A percentile compares a stretch with the other conserved stretches of the same genome.
Evolutionary conservation across 2,888 invertebrate species (phyloP).

Genomic region (Escarpia spicata): DNA sequence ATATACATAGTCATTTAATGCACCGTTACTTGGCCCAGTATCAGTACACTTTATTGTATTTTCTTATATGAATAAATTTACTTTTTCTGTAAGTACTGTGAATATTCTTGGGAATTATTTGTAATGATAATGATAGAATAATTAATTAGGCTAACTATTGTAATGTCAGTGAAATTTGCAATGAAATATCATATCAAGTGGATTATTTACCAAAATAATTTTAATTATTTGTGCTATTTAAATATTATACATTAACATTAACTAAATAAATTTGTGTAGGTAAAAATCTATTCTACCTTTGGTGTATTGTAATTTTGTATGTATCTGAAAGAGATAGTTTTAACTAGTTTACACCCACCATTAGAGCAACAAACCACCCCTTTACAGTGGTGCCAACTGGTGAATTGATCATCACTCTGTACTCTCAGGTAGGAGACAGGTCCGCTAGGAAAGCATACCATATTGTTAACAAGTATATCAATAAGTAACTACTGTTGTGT

Average conservation of each 20-base stretch:
- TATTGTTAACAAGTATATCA: too few species aligned
- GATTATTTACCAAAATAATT: not conserved
- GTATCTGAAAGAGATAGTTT: conserved; percentile 1
- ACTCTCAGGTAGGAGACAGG: too few species aligned
- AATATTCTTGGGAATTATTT: not conserved
- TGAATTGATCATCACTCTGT: too few species aligned
- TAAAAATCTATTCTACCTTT: not conserved
- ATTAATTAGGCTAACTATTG: not conserved
- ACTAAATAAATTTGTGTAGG: not conserved
- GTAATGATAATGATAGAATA: conserved; percentile 14
- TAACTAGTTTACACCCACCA: not conserved
- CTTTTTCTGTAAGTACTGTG: too few species aligned
- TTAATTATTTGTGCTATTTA: not conserved
- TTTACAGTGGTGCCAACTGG: too few species aligned
- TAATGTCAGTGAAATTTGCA: not conserved
- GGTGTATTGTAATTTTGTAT: not conserved
- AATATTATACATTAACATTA: not conserved
- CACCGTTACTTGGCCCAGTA: too few species aligned
- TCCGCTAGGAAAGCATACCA: too few species aligned
- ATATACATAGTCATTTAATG: too few species aligned
- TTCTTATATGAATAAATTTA: too few species aligned
- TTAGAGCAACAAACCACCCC: too few species aligned
- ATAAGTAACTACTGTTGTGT: too few species aligned
- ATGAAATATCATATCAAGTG: not conserved
- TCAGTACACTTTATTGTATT: too few species aligned